Conservation (phyloP, 2,888 invertebrate genomes). For the Heliothis peltigera region DNA sequence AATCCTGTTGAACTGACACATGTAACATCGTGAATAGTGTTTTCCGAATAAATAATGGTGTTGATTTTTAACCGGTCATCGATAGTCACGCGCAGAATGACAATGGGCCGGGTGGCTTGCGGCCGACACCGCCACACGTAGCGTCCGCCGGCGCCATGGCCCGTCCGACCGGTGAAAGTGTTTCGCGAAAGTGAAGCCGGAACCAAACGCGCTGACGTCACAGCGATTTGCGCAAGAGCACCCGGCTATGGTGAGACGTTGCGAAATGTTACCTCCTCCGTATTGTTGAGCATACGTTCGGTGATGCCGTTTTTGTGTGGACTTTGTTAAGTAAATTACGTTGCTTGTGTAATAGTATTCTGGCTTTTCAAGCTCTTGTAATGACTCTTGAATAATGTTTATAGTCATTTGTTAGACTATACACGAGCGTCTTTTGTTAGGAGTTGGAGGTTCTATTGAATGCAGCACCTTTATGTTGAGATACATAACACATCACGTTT, state of each 20-base stretch:
- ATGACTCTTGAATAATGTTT: slow-evolving; percentile 58
- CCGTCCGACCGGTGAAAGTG: slow-evolving; percentile 84
- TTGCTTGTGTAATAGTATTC: slow-evolving; percentile 60
- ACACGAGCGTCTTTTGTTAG: slow-evolving; percentile 40
- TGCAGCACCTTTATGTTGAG: slow-evolving; percentile 34
- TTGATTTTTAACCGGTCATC: slow-evolving; percentile 70
- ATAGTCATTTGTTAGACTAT: slow-evolving; percentile 37
- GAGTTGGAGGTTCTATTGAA: slow-evolving; percentile 38
- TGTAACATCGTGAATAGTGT: slow-evolving; percentile 51
- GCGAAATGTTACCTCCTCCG: slow-evolving; percentile 83
- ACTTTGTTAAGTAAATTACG: slow-evolving; percentile 63
- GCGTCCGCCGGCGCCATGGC: slow-evolving; percentile 71
- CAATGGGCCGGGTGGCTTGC: slow-evolving; percentile 64
- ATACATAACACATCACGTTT: slow-evolving; percentile 17
- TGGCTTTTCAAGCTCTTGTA: slow-evolving; percentile 50
- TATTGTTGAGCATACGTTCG: slow-evolving; percentile 72
- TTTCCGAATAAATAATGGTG: slow-evolving; percentile 72
- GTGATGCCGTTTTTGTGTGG: slow-evolving; percentile 66
- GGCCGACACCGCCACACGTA: slow-evolving; percentile 60
- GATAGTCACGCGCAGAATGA: slow-evolving; percentile 70
- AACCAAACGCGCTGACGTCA: slow-evolving; percentile 85
- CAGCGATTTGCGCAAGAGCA: slow-evolving; percentile 84
- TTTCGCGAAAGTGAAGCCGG: slow-evolving; percentile 89
- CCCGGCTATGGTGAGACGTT: slow-evolving; percentile 76
- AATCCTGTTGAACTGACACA: slow-evolving; percentile 23